Base-by-base conservation (phyloP, 2,797 vertebrate species). In the Lutjanus campechanus region DNA sequence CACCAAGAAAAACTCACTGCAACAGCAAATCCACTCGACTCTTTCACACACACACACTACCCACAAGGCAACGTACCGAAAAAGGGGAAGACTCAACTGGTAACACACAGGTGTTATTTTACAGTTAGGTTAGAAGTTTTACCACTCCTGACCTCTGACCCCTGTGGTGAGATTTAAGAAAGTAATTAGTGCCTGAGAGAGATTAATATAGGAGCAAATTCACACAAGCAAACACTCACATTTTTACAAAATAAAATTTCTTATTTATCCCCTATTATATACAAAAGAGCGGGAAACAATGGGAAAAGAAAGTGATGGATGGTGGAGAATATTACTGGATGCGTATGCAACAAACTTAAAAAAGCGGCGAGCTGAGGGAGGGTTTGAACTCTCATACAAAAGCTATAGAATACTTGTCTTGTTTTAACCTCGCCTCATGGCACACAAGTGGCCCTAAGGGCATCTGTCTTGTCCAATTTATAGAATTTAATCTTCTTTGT, bases 401-500 rank as follows among this genome's bases (percentile, higher is more conserved):
- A 53, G 20, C 20, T 43, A 19, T 1, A 25, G 16, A 65, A 63
- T 43, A 73, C 51, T 67, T 44, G 62, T 58, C 13, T 1, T 19
- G 20, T 0, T 47, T 36, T 54, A 56, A 73, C 56, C 19, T 54
- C 69, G 43, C 73, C 29, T 58, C 62, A 25, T 20, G 46, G 54
- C 68, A 10, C 47, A 63, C 17, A 56, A 19, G 54, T 49, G 25
- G 46, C 41, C 69, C 55, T 44, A 3, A 71, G 12, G 61, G 40
- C n/a, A 61, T 68, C 51, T 69, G 19, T 75, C 17, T 22, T 74
- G 66, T 46, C 43, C 16, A 49, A 49, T 78, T 63, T 51, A 61
- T 15, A 51, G 47, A 73, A 76, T 59, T 15, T 61, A 36, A 36
- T 74, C 17, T 10, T 6, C 43, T 73, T 58, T 22, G 65, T 53